Percentiles rank a stretch among this genome's conserved stretches.
Conservation (phyloP, 2,797 vertebrate species). For the Heterohyrax brucei region DNA sequence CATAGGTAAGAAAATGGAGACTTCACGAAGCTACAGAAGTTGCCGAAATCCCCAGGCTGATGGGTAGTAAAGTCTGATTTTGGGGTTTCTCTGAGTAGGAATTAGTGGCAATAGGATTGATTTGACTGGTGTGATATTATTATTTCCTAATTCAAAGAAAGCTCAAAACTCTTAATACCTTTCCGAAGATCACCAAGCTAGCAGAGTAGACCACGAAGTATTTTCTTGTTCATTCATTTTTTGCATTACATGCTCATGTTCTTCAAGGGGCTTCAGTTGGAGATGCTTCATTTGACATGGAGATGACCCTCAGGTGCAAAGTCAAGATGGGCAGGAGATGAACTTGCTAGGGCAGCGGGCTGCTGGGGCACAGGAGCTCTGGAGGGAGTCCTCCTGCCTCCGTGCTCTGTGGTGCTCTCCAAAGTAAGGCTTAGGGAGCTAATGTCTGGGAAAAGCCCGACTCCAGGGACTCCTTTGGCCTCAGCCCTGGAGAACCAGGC, state of each 20-base stretch:
- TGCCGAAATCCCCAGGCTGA: not conserved
- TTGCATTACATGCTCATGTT: not conserved
- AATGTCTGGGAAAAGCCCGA: not conserved
- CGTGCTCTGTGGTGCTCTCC: not conserved
- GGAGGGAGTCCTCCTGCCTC: no score
- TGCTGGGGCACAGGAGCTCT: rapidly evolving
- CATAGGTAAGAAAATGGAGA: not conserved
- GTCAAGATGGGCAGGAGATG: rapidly evolving
- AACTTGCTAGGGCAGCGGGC: rapidly evolving
- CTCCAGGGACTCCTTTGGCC: rapidly evolving
- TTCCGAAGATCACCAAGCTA: not conserved
- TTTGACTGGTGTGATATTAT: no score
- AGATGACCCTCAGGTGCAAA: not conserved
- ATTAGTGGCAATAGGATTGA: no score
- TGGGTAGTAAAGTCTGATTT: not conserved
- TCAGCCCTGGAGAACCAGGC: not conserved
- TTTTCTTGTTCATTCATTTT: not conserved
- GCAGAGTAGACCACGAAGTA: rapidly evolving
- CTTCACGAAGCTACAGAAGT: not conserved
- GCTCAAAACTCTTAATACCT: not conserved
- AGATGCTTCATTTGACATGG: not conserved
- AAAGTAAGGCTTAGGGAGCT: rapidly evolving
- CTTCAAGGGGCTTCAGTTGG: not conserved
- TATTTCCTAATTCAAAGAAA: not conserved
- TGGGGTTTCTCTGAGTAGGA: not conserved